A percentile compares a stretch with the other conserved stretches of the same genome.
Evolutionary conservation across 2,797 vertebrate species (phyloP).

Genomic region (Peromyscus melanophrys): DNA sequence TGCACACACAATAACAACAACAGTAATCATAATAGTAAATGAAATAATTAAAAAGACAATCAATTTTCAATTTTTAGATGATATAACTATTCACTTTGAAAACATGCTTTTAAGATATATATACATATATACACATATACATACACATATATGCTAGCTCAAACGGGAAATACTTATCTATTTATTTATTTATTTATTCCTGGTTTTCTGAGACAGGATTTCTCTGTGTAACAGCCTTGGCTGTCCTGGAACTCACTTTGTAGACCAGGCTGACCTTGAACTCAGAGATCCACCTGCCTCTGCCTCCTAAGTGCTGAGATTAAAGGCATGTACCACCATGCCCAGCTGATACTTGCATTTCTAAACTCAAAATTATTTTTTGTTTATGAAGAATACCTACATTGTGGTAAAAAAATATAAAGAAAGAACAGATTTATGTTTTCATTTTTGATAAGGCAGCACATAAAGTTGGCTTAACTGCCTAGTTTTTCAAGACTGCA

Average conservation of each 20-base stretch:
- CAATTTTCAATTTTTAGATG: background rate
- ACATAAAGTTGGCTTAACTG: conserved; percentile 5
- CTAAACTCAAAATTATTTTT: conserved; percentile 28
- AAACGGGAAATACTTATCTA: background rate
- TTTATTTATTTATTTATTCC: too few species aligned
- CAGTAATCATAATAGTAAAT: background rate
- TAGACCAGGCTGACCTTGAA: background rate
- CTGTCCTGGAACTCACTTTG: background rate
- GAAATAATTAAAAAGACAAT: background rate
- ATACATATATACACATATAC: too few species aligned
- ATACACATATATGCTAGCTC: background rate
- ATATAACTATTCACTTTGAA: conserved; percentile 55
- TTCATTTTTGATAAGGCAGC: conserved; percentile 40
- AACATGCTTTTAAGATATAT: background rate
- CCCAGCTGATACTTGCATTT: background rate
- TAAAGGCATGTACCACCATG: background rate
- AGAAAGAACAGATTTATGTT: conserved; percentile 7
- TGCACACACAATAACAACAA: background rate
- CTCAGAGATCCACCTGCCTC: background rate
- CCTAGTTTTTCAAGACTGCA: conserved; percentile 33
- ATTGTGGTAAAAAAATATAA: conserved; percentile 35
- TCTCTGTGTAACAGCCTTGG: background rate
- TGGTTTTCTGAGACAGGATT: background rate
- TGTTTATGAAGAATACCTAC: background rate
- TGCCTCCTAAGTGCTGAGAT: background rate